Evolutionary conservation across 2,113 vertebrate genomes (phyloP), one percentile per base, ranked within the genome.

Genomic region (Leptosomus discolor): DNA sequence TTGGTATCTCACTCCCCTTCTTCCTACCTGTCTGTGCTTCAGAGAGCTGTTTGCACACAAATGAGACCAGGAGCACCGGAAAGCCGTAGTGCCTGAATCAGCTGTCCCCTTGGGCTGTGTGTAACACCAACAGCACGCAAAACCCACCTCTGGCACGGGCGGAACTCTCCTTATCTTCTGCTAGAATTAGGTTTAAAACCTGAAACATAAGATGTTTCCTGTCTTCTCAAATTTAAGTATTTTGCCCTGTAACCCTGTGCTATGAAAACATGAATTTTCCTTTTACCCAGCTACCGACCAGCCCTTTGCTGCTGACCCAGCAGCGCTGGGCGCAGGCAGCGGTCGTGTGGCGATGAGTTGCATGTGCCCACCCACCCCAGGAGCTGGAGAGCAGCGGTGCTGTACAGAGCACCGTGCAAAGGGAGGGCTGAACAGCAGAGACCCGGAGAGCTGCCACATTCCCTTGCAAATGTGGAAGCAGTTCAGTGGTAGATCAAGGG

Each of bases 361-460:
- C 30, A 4, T 1, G 10, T 16, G 30, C 86, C 57, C 39, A 8
- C 30, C 48, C 58, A 48, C 3, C 76, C 39, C 71, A 36, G 13
- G 45, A 23, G 50, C 30, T 3, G 81, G 13, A 39, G 41, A 91
- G 57, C 34, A 32, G 75, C 46, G n/a, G 19, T 0, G 0, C 1
- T 2, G 2, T 8, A 12, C 43, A 1, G n/a, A 76, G 79, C 32
- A 7, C 0, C 3, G 30, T 4, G 14, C n/a, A 10, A 9, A 1
- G 23, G 64, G 9, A 84, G 30, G 34, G 3, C 54, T 36, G 61
- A 50, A 15, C 13, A 15, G 68, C 65, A 36, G 30, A 37, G 67
- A 10, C 48, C 53, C 76, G 90, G 45, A 76, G 22, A 54, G 79
- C 85, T 69, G 91, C 70, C 85, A 73, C 78, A 2, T 60, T 61